Base-by-base conservation (phyloP, 2,797 vertebrate species). In the Macropodus opercularis region DNA sequence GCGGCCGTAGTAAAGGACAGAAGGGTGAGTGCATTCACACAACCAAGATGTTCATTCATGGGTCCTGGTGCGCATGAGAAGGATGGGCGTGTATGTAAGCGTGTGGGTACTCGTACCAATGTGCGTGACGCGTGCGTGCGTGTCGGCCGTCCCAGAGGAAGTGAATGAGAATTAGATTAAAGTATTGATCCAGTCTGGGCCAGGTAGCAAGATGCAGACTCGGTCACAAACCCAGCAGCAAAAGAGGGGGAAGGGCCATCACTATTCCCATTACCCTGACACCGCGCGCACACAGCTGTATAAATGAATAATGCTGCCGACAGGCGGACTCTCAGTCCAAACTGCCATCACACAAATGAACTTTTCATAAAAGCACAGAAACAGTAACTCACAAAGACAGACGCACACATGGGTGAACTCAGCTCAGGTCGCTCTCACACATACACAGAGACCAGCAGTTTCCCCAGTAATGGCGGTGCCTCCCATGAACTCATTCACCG, bases 181-280 rank as follows among this genome's bases (percentile, higher is more conserved):
- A 86, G 73, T 89, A 90, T 92, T 91, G 88, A 91, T 92, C 79
- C 72, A 72, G 91, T 92, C 90, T 92, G 91, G 86, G 44, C 59
- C 83, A 88, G 87, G 89, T 90, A 90, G 76, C 11, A 17, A 51
- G 83, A 88, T 48, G 57, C 67, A 83, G 82, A 85, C 87, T 68
- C 42, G 63, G 70, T 87, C 63, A 80, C 69, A 84, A 85, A 88
- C 84, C 87, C 79, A 79, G 64, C 61, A 53, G 58, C 54, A 32
- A 22, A 41, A 4, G 2, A 14, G 65, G 59, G 64, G 41, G 59
- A 52, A 39, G 50, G 38, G 72, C 3, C 22, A 57, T 65, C 56
- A 63, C 55, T 42, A 47, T 80, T 63, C 74, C 72, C 60, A 72
- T 85, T 79, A 59, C 57, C 62, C 62, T 68, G 70, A 81, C 79